These are phyloP conservation scores for Neodiprion virginianus DNA, from an alignment of 1,140 invertebrate genomes.

Conservation along the genomic window DNA sequence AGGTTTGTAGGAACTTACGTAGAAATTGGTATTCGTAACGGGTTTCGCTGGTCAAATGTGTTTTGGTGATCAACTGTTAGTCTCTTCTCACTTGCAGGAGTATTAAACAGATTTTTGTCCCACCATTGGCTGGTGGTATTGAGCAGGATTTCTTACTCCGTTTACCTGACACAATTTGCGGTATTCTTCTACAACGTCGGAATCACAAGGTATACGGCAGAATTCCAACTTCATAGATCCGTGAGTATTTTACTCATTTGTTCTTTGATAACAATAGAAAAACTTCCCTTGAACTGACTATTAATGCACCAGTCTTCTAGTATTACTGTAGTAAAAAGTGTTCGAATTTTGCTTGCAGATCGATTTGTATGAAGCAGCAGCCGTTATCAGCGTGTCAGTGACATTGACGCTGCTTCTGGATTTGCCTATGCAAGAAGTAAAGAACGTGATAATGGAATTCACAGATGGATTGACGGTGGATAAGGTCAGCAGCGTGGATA, in stretches of 20 bases:
- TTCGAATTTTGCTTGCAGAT: constrained; percentile 48
- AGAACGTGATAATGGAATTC: constrained; percentile 56
- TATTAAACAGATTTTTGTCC: constrained; percentile 71
- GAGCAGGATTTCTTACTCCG: constrained; percentile 74
- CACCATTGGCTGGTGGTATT: constrained; percentile 70
- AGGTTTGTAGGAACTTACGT: constrained; percentile 50
- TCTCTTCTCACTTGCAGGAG: constrained; percentile 58
- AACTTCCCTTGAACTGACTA: constrained; percentile 6
- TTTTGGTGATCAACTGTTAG: constrained; percentile 14
- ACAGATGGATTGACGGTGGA: constrained; percentile 33
- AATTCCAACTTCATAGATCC: constrained; percentile 62
- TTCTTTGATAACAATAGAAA: constrained; percentile 17
- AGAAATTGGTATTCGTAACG: constrained; percentile 13
- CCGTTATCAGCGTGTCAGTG: constrained; percentile 49
- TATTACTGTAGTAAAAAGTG: neutral
- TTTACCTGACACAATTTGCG: constrained; percentile 78
- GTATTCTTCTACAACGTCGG: constrained; percentile 71
- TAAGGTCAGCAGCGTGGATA: constrained; percentile 5
- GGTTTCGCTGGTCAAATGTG: constrained; percentile 9
- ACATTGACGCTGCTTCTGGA: constrained; percentile 62
- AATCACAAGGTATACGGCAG: constrained; percentile 61
- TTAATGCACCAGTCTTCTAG: neutral
- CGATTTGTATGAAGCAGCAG: constrained; percentile 47
- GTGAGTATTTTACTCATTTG: constrained; percentile 54
- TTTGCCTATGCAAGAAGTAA: constrained; percentile 64